These are phyloP conservation scores for Monochamus alternatus DNA, from an alignment of 2,888 invertebrate species.

Conservation along the genomic window DNA sequence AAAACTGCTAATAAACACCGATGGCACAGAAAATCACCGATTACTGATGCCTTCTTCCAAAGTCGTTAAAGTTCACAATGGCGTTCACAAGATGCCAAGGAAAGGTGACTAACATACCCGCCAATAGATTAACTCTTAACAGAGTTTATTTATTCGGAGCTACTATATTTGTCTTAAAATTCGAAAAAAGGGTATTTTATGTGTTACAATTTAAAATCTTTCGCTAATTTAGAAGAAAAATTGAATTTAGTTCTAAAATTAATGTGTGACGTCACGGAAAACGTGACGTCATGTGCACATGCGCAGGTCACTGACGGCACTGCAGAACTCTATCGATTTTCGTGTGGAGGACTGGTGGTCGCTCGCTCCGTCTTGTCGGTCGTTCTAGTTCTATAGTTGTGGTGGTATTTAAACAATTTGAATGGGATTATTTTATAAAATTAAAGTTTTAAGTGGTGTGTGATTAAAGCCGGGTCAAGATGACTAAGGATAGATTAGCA, in stretches of 20 bases:
- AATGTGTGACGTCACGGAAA: conserved; percentile 65
- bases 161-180: conserved; percentile 29
- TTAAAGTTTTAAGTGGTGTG: conserved; percentile 79
- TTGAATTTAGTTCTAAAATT: conserved; percentile 45
- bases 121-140: conserved; percentile 31
- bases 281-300: conserved; percentile 71
- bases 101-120: conserved; percentile 67
- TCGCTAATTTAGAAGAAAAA: conserved; percentile 47
- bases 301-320: conserved; percentile 73
- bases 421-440: conserved; percentile 85
- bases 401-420: conserved; percentile 82
- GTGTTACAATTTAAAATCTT: conserved; percentile 44
- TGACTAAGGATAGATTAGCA: conserved; percentile 98
- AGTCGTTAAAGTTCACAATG: conserved; percentile 90
- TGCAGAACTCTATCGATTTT: conserved; percentile 88
- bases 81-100: conserved; percentile 76
- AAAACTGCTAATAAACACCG: conserved; percentile 74
- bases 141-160: conserved; percentile 43
- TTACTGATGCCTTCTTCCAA: conserved; percentile 77
- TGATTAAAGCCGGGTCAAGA: conserved; percentile 72
- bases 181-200: conserved; percentile 25
- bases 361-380: conserved; percentile 63
- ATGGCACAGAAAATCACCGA: conserved; percentile 81
- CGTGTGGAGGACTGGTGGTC: conserved; percentile 68
- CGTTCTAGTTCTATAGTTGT: conserved; percentile 82